Base-by-base conservation (phyloP, 2,797 vertebrate genomes). In the Rhinogobio ventralis region DNA sequence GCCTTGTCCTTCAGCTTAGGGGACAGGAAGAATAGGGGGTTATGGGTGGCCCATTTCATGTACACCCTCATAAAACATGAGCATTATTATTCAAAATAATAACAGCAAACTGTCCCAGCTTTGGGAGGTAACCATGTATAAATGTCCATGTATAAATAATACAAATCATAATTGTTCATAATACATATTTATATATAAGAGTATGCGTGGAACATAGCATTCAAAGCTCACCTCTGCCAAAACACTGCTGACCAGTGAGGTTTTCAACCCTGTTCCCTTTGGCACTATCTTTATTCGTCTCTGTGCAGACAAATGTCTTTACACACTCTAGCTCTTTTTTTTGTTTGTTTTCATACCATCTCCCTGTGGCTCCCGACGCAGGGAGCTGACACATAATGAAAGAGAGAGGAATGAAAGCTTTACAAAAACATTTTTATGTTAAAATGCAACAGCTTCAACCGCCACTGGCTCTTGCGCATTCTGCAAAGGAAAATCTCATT, bases 101-200 rank as follows among this genome's bases (percentile, higher is more conserved):
- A 92, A 93, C 89, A 91, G 90, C 89, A 93, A 93, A 93, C 88
- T 86, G 88, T 84, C 88, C 89, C 86, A 87, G 88, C 78, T 85
- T 25, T 89, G 86, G 88, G 91, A 66, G 79, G 77, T 71, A 82
- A 90, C 87, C 86, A 89, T 91, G 88, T 93, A 93, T 91, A 95
- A 94, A 93, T 93, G 89, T 93, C 89, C 89, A 92, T 88, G 88
- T 94, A 94, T 93, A 94, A 95, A 94, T 94, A 90, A 94, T 94
- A 94, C 89, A 95, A 94, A 94, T 87, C 88, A 93, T 91, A 91
- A 89, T 92, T 90, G 90, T 93, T 84, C 91, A 90, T 89, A 83
- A 89, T 92, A 91, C 91, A 91, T 90, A 92, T 90, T 91, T 92
- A 90, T 89, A 91, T 89, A 92, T 89, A 84, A 86, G 89, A 86